Evolutionary conservation across 2,113 vertebrate species (phyloP), one percentile per base, ranked within the genome.

Genomic region (Danionella cerebrum): DNA sequence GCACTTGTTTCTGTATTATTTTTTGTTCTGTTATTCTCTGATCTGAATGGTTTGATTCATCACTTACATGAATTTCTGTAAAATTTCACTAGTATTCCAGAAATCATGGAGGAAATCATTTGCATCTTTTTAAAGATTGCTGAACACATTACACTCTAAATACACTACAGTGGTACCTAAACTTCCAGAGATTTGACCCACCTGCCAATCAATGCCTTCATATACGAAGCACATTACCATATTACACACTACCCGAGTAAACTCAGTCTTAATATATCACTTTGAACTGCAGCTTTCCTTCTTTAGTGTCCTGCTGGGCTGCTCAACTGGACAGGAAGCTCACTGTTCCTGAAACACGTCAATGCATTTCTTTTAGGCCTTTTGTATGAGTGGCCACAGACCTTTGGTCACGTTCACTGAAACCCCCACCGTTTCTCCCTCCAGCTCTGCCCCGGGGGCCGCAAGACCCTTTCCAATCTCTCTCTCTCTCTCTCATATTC

Each of bases 401-500:
- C 54, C 45, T n/a, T 1, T 3, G 42, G 29, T 57, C 59, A 51
- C 63, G 66, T 5, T 65, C 42, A 68, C 24, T 21, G 18, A 57
- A 50, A 33, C 33, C 65, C 6, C 41, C 16, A 12, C 27, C 13
- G 18, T 12, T 25, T 33, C 41, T 27, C 22, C 6, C 24, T 50
- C 35, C 14, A n/a, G n/a, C n/a, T n/a, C n/a, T n/a, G n/a, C 71
- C n/a, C 31, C 19, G 31, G 5, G 36, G 44, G 65, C 44, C 9
- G 29, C 16, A 19, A 67, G 33, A n/a, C n/a, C n/a, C n/a, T n/a
- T n/a, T n/a, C n/a, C n/a, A n/a, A n/a, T n/a, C n/a, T n/a, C n/a
- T n/a, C n/a, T n/a, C n/a, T n/a, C n/a, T n/a, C n/a, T n/a, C n/a
- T n/a, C n/a, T n/a, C n/a, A n/a, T n/a, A n/a, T n/a, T n/a, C n/a